Evolutionary conservation across 2,797 vertebrate species (phyloP).

Genomic region (Enteromius unitaeniatus): DNA sequence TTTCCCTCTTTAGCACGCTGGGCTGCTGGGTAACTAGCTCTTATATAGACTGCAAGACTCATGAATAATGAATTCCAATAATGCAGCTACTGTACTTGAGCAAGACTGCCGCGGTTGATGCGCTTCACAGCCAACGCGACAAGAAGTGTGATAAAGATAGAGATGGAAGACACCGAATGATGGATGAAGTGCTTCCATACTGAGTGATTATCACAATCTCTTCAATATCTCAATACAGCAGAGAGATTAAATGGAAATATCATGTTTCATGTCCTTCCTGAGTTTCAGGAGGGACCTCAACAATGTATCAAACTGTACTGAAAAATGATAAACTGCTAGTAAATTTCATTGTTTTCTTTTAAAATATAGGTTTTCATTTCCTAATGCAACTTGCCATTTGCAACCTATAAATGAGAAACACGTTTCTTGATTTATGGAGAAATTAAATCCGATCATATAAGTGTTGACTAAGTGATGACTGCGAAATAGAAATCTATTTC

Average conservation of each 20-base stretch:
- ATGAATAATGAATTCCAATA: slow-evolving; percentile 83
- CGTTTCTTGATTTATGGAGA: neutral
- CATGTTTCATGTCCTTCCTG: neutral
- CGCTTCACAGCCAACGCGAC: slow-evolving; percentile 56
- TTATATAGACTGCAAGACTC: slow-evolving; percentile 70
- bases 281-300: neutral
- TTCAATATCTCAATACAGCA: neutral
- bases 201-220: neutral
- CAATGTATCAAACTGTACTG: neutral
- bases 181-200: neutral
- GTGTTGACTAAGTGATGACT: neutral
- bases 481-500: neutral
- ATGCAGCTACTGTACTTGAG: slow-evolving; percentile 73
- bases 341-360: neutral
- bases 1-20: slow-evolving; percentile 34
- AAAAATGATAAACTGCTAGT: neutral
- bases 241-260: slow-evolving; percentile 23
- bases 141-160: slow-evolving; percentile 46
- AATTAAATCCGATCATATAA: neutral
- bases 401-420: neutral
- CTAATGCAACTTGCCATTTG: neutral
- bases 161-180: neutral
- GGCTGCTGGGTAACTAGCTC: slow-evolving; percentile 65
- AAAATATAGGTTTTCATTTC: neutral
- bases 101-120: slow-evolving; percentile 60